Evolutionary conservation across 2,888 invertebrate species (phyloP), one percentile per base, ranked within the genome.

Genomic region (Ormyrus nitidulus): DNA sequence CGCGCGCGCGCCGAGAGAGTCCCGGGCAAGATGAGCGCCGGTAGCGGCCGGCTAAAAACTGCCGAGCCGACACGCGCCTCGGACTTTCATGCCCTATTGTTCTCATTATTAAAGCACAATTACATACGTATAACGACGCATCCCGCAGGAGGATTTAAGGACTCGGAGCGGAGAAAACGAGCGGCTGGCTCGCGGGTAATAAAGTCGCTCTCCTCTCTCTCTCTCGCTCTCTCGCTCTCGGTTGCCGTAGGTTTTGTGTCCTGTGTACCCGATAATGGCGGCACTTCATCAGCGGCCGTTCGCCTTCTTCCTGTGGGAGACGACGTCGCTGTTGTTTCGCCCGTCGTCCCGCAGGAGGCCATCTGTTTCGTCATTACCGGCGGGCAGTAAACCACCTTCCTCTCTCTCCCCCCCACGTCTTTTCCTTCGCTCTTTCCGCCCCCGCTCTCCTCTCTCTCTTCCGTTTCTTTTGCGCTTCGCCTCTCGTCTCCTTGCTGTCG

Each of bases 321-420:
- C 87, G 81, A 73, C 65, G 77, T 73, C 80, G 65, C 34, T 65
- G 77, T 65, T 75, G 72, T 72, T 82, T 58, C 74, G 76, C 79
- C 68, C 80, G 72, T 34, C 72, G 69, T 72, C 66, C 49, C 84
- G 85, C 83, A 85, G 87, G 85, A 88, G 88, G 86, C 90, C 90
- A 90, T 90, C 90, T 90, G 90, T 90, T 90, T 90, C 90, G 89
- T 90, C 90, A 90, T 90, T 90, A 90, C 89, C 87, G 86, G 85
- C 87, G 77, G 85, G 88, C 88, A 89, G 88, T 90, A 90, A 90
- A 90, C 87, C 80, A 75, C 59, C 59, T 54, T 56, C 58, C 74
- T 82, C 72, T 54, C 64, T 65, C 59, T 64, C 66, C 48, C 19
- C 49, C 9, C 53, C 59, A 59, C 34, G 58, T 58, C 72, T 68